Base-by-base conservation (phyloP, 1,140 invertebrate species). In the Papilio dardanus region DNA sequence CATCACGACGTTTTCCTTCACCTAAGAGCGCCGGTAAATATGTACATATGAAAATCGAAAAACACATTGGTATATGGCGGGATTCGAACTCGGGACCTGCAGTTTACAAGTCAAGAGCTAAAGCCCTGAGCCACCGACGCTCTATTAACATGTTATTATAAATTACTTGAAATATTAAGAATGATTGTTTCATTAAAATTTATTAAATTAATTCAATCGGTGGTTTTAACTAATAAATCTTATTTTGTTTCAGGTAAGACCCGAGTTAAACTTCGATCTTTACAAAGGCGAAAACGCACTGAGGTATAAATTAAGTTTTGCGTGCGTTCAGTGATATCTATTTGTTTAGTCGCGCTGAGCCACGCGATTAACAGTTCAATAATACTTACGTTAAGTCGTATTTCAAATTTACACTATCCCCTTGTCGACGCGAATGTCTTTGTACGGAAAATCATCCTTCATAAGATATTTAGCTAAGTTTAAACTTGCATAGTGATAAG, bases 311-410 rank as follows among this genome's bases (percentile, higher is more conserved):
- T 58, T 58, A 28, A 8, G 50, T 24, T 62, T 62, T 21, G 50
- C 50, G 50, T 58, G 50, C 21, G 50, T 58, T 24, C 50, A 24
- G 7, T 24, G 24, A 58, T 58, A 76, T 82, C 82, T 81, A 81
- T 87, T 86, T 84, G 85, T 84, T 85, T 85, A 85, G 84, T 83
- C 84, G 85, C 80, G 83, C 83, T 75, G 77, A 77, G 80, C 81
- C 84, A 84, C 78, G 75, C 87, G 83, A 89, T 87, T 86, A 86
- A 86, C 85, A 83, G 81, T 88, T 90, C 83, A 89, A 90, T 83
- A 68, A 50, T 75, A 76, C 86, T 92, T 78, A 81, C 82, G 87
- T 90, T 89, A 86, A 88, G 88, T 89, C 84, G 84, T 86, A 88
- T 85, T 90, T 89, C 84, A 88, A 86, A 79, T 88, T 88, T 76